A percentile compares a stretch with the other conserved stretches of the same genome.
Conservation (phyloP, 2,888 invertebrate species). For the Ormyrus rosae region DNA sequence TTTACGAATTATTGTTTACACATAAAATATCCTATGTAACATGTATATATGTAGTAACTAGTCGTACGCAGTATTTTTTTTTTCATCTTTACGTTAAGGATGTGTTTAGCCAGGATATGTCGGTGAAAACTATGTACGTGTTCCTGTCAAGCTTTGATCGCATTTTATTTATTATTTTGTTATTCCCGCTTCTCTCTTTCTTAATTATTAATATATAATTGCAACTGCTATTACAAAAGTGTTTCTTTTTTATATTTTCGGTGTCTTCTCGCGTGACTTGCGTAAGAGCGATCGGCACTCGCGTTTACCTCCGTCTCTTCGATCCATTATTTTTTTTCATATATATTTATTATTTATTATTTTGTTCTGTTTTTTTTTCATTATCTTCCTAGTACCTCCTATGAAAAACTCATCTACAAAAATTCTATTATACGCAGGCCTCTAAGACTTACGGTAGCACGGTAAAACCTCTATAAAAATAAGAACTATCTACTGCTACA, state of each 20-base stretch:
- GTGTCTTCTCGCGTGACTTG: constrained; percentile 38
- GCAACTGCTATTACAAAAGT: constrained; percentile 55
- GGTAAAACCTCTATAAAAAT: constrained; percentile 67
- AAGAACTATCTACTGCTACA: constrained; percentile 63
- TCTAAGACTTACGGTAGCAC: constrained; percentile 73
- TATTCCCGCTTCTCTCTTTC: constrained; percentile 21
- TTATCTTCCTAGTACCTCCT: constrained; percentile 52
- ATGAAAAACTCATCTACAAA: constrained; percentile 59
- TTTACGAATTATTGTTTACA: constrained; percentile 70
- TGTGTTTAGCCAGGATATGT: constrained; percentile 75
- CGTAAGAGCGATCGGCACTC: constrained; percentile 48
- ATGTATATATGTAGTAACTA: constrained; percentile 69
- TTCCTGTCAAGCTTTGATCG: constrained; percentile 55
- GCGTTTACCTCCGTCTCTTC: constrained; percentile 15
- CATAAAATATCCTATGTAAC: constrained; percentile 73
- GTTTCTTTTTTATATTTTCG: constrained; percentile 41
- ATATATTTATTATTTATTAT: constrained; percentile 40
- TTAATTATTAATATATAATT: constrained; percentile 47
- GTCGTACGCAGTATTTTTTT: constrained; percentile 67
- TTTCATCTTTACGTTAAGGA: constrained; percentile 69
- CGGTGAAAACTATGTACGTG: constrained; percentile 72
- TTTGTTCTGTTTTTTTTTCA: constrained; percentile 47
- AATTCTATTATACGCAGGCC: constrained; percentile 70
- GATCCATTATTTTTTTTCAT: constrained; percentile 27
- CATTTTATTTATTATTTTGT: constrained; percentile 57